Conservation (phyloP, 2,888 invertebrate species). For the Coenonympha arcania region DNA sequence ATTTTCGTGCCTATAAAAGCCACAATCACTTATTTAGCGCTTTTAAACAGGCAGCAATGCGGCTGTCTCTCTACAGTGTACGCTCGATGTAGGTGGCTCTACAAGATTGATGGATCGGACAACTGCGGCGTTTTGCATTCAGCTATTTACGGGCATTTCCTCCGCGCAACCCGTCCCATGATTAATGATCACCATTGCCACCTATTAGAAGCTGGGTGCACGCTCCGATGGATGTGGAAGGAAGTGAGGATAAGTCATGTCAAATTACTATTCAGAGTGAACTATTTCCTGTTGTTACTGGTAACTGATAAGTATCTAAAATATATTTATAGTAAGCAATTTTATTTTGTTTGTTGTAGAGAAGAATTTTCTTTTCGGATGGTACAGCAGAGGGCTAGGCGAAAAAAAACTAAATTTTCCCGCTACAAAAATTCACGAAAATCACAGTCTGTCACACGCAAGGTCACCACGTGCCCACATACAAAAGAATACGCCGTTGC, state of each 20-base stretch:
- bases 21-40: background rate
- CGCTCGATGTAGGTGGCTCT: slow-evolving; percentile 17
- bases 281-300: slow-evolving; percentile 3
- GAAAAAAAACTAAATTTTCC: no score
- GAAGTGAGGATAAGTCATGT: slow-evolving; percentile 35
- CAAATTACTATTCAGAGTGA: slow-evolving; percentile 29
- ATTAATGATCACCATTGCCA: slow-evolving; percentile 60
- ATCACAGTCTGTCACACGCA: no score
- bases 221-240: slow-evolving; percentile 42
- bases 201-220: slow-evolving; percentile 49
- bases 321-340: no score
- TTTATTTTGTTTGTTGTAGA: background rate
- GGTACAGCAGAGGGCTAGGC: no score
- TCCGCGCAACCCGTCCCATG: slow-evolving; percentile 69
- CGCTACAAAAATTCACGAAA: no score
- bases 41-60: slow-evolving; percentile 1
- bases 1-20: no score
- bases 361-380: background rate
- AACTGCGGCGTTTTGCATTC: slow-evolving; percentile 71
- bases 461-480: no score
- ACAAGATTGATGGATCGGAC: slow-evolving; percentile 66
- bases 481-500: no score
- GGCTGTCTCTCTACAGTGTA: background rate
- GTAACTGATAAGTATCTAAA: background rate
- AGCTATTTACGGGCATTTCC: slow-evolving; percentile 73